phyloP scores from a whole-genome alignment of 2,888 invertebrate genomes.

The Pardosa pseudoannulata region DNA sequence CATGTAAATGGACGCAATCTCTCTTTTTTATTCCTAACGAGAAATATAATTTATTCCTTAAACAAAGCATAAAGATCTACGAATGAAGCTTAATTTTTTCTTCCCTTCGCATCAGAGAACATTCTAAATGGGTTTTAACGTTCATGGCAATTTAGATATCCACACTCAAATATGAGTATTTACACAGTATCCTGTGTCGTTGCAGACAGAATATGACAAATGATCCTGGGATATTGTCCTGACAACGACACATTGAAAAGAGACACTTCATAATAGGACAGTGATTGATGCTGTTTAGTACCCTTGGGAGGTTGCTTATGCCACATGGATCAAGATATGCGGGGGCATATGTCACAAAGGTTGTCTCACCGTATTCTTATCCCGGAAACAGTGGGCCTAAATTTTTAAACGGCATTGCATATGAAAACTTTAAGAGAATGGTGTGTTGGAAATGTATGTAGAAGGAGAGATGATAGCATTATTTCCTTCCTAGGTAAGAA shows the following conservation, averaged over 20 bases:
- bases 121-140: neutral
- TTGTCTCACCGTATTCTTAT: neutral
- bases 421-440: too few relatives aligned
- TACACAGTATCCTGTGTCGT: constrained; percentile 7
- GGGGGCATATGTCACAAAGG: neutral
- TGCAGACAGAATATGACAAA: constrained; percentile 58
- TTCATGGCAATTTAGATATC: neutral
- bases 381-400: neutral
- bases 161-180: neutral
- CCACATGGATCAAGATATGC: neutral
- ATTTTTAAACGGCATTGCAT: too few relatives aligned
- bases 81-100: neutral
- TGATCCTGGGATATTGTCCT: constrained; percentile 58
- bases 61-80: too few relatives aligned
- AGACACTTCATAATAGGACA: constrained; percentile 71
- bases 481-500: too few relatives aligned
- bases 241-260: constrained; percentile 69
- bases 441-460: too few relatives aligned
- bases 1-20: too few relatives aligned
- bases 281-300: constrained; percentile 43
- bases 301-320: neutral
- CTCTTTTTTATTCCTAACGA: too few relatives aligned
- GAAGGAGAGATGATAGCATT: too few relatives aligned
- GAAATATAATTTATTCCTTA: too few relatives aligned
- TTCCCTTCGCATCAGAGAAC: neutral